A percentile compares a stretch with the other conserved stretches of the same genome.
Conservation (phyloP, 1,140 invertebrate genomes). For the Pogonomyrmex barbatus region DNA sequence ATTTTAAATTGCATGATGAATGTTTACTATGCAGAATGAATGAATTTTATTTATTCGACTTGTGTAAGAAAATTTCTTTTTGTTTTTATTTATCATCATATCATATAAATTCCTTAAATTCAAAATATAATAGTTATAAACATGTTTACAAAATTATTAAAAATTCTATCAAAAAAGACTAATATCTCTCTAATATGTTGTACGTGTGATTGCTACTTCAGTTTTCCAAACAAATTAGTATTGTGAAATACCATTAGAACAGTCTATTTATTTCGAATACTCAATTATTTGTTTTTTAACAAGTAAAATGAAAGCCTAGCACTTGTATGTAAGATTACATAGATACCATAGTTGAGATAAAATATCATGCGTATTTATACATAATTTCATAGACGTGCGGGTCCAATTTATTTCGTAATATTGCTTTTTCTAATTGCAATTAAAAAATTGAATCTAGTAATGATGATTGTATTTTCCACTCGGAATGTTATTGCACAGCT, state of each 20-base stretch:
- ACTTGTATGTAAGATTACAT: slow-evolving; percentile 17
- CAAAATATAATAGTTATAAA: background rate
- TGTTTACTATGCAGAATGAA: slow-evolving; percentile 1
- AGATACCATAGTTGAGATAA: background rate
- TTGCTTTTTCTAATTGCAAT: slow-evolving; percentile 2
- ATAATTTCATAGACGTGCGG: slow-evolving; percentile 1
- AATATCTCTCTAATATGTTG: background rate
- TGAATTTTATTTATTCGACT: slow-evolving; percentile 5
- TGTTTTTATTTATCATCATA: background rate
- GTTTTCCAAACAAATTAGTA: background rate
- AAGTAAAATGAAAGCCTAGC: slow-evolving; percentile 21
- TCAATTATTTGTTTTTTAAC: slow-evolving; percentile 47
- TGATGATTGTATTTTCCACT: slow-evolving; percentile 18
- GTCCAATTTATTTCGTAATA: slow-evolving; percentile 42
- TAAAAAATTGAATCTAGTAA: slow-evolving; percentile 26
- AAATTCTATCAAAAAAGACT: slow-evolving; percentile 22
- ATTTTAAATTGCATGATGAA: slow-evolving; percentile 59
- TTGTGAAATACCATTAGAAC: background rate
- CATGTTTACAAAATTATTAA: background rate
- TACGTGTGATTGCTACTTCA: background rate
- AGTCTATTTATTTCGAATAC: slow-evolving; percentile 9
- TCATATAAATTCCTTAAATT: slow-evolving; percentile 4
- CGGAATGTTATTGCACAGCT: background rate
- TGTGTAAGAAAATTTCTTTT: background rate
- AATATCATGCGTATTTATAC: slow-evolving; percentile 4